These are phyloP conservation scores for Hemithea aestivaria DNA, from an alignment of 2,888 invertebrate species.

Conservation along the genomic window DNA sequence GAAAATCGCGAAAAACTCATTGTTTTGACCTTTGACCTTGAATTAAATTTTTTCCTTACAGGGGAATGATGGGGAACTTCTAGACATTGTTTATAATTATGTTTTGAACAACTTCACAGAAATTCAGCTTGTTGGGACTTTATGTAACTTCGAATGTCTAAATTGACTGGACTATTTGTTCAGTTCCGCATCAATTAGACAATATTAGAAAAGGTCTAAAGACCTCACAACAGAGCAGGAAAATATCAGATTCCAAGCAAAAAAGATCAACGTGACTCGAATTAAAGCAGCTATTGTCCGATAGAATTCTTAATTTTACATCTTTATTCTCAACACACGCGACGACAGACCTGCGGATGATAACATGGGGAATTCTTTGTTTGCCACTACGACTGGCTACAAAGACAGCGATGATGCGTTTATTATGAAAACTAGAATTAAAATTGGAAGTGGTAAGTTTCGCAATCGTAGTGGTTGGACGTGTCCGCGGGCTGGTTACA, in stretches of 20 bases:
- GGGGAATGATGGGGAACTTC: no score
- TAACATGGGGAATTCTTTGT: slow-evolving; percentile 11
- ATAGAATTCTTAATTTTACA: slow-evolving; percentile 15
- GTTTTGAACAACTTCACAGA: no score
- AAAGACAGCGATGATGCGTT: slow-evolving; percentile 15
- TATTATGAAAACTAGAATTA: slow-evolving; percentile 27
- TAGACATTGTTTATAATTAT: no score
- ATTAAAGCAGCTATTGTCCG: slow-evolving; percentile 15
- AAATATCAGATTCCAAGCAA: slow-evolving; percentile 18
- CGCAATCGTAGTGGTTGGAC: slow-evolving; percentile 34
- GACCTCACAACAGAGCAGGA: slow-evolving; percentile 2
- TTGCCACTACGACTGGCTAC: slow-evolving; percentile 8
- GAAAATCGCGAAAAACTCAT: no score
- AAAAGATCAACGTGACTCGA: slow-evolving; percentile 24
- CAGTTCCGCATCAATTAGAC: slow-evolving; percentile 9
- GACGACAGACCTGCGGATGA: slow-evolving; percentile 9
- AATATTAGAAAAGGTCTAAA: slow-evolving; percentile 6
- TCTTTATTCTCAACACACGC: slow-evolving; percentile 20
- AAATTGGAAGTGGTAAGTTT: slow-evolving; percentile 35
- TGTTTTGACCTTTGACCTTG: no score
- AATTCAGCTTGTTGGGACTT: no score
- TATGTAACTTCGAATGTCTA: no score
- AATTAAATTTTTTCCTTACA: no score
- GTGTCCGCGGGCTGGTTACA: slow-evolving; percentile 27
- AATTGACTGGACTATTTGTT: no score